Base-by-base conservation (phyloP, 30 jellyfish, hydroid and myxozoan genomes). In the Calvadosia cruxmelitensis region DNA sequence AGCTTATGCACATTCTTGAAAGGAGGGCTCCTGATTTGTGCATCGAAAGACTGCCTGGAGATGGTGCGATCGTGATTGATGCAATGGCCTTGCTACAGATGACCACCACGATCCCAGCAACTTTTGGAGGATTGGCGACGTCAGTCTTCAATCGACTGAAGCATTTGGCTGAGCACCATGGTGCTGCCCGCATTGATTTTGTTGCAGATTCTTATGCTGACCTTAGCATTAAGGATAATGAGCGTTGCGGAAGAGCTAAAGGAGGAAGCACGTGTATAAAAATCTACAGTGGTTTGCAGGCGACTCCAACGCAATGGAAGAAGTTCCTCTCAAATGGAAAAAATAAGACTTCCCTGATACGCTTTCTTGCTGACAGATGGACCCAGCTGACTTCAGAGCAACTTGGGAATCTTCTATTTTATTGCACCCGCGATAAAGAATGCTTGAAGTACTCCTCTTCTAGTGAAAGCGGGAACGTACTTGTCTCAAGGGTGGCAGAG, bases 261-360 rank as follows among this genome's bases (percentile, higher is more conserved):
- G 83, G 70, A 26, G 83, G 76, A 3, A 52, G 30, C 29, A 34
- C 75, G 15, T 29, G 50, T 16, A 53, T 73, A 7, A 36, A 35
- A 13, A 63, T 73, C 77, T 15, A n/a, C 32, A 33, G 51, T 12
- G 66, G 36, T n/a, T 33, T 30, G 34, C 83, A 73, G 49, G 34
- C 50, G 62, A 30, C 35, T 15, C 83, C 83, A 2, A 33, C 65
- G 49, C 76, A 73, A 32, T 73, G 75, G 77, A 13, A 27, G 64
- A 73, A 73, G 42, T 73, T 29, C 42, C 77, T 67, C 32, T 30
- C 73, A 67, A 36, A 31, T 67, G 83, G 83, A 13, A n/a, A 57
- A 32, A 73, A 73, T 49, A 73, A 73, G 61, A 76, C 57, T 32
- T 20, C 66, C 49, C 49, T 73, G 31, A 53, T 53, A 5, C 12